Evolutionary conservation across 2,113 vertebrate species (phyloP).

Genomic region (Catharus minimus): DNA sequence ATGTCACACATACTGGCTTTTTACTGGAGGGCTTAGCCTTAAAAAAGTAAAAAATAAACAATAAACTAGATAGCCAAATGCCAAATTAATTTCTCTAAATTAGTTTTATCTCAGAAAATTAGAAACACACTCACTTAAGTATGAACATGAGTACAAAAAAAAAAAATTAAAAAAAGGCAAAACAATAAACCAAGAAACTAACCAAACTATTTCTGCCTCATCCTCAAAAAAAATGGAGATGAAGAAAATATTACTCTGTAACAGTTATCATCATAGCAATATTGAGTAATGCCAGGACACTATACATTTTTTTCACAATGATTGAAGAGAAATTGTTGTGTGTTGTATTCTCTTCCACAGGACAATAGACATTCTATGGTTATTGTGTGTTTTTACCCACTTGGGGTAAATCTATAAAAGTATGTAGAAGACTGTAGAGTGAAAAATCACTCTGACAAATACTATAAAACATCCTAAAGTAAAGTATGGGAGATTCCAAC

Average conservation of each 20-base stretch:
- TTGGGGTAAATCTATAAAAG: background rate
- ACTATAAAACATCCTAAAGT: background rate
- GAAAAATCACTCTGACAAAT: background rate
- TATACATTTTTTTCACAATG: background rate
- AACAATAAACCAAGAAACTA: background rate
- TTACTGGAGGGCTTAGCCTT: background rate
- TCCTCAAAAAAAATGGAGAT: background rate
- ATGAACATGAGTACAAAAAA: background rate
- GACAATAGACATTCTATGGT: background rate
- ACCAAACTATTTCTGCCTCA: background rate
- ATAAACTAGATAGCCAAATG: background rate
- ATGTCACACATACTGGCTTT: background rate
- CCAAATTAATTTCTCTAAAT: background rate
- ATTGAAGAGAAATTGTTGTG: background rate
- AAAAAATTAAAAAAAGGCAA: background rate
- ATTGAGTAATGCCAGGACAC: background rate
- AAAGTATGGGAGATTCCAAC: background rate
- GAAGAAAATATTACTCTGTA: background rate
- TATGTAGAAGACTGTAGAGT: background rate
- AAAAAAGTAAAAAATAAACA: background rate
- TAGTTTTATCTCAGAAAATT: background rate
- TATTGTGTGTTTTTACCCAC: background rate
- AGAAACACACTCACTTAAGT: background rate
- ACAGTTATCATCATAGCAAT: background rate
- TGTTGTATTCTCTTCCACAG: background rate